A percentile compares a stretch with the other conserved stretches of the same genome.
Evolutionary conservation across 1,140 invertebrate species (phyloP).

Genomic region (Hylyphantes graminicola): DNA sequence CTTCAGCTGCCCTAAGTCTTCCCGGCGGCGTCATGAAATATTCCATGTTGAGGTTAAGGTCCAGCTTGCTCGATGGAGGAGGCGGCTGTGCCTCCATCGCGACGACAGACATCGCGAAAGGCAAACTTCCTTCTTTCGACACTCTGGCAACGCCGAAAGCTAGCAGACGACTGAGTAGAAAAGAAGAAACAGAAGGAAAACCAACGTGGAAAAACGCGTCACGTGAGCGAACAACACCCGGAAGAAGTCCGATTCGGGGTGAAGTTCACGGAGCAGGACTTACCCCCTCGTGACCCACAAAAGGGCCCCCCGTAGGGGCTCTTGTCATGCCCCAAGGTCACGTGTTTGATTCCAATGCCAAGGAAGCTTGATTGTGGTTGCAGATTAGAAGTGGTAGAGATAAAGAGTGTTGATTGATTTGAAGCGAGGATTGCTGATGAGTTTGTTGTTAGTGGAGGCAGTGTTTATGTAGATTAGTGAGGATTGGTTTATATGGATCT

Average conservation of each 20-base stretch:
- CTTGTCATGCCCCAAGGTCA: conserved; percentile 2
- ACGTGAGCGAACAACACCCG: background rate
- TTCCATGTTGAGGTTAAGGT: conserved; percentile 11
- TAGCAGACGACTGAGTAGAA: background rate
- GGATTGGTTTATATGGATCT: no score
- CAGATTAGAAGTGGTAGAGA: no score
- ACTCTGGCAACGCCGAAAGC: background rate
- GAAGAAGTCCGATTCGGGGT: background rate
- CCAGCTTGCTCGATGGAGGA: background rate
- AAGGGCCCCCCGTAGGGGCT: background rate
- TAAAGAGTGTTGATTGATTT: no score
- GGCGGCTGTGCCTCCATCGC: conserved; percentile 6
- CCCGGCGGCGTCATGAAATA: conserved; percentile 7
- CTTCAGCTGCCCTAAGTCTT: background rate
- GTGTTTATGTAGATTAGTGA: no score
- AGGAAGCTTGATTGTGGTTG: no score
- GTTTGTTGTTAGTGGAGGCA: no score
- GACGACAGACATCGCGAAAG: conserved; percentile 10
- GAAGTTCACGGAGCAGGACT: conserved; percentile 9
- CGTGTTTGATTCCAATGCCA: no score
- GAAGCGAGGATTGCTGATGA: no score
- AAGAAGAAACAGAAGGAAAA: background rate
- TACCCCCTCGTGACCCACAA: conserved; percentile 16
- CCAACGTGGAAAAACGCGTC: conserved; percentile 10
- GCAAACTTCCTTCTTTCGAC: background rate